Evolutionary conservation across 1,140 invertebrate genomes (phyloP), one percentile per base, ranked within the genome.

Genomic region (Agrilus planipennis): DNA sequence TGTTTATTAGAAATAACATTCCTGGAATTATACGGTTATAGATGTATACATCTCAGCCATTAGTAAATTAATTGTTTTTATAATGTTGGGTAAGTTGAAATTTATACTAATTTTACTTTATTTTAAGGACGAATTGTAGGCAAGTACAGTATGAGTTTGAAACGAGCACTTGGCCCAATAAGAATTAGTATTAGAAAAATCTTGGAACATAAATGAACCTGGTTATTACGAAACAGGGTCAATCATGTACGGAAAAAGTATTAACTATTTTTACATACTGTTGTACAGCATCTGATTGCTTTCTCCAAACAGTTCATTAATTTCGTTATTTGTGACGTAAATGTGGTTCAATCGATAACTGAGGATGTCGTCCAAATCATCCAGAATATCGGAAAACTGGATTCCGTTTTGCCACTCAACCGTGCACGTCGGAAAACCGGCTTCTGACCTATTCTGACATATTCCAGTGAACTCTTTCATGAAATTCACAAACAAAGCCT

Each of bases 201-300:
- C n/a, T n/a, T n/a, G n/a, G n/a, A n/a, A n/a, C n/a, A n/a, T n/a
- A n/a, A n/a, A n/a, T n/a, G n/a, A n/a, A n/a, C n/a, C n/a, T n/a
- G n/a, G n/a, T n/a, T 28, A 4, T 25, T 25, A 25, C 7, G n/a
- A 25, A 25, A 7, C 23, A 25, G n/a, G n/a, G 23, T 25, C n/a
- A 25, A 7, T 25, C 23, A 25, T 25, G 23, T 25, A 25, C n/a
- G 6, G n/a, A 12, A 28, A 1, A 16, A n/a, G n/a, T n/a, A n/a
- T n/a, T n/a, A n/a, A n/a, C n/a, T n/a, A n/a, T n/a, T n/a, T n/a
- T 2, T 9, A 46, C 50, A 51, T 56, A 61, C 59, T 59, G 50
- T 59, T 61, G 34, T 52, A 54, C n/a, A 57, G 38, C n/a, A 51
- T 47, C 22, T 57, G 54, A 6, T 43, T 31, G 9, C 44, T 52